Conservation (phyloP, 2,888 invertebrate species). For the Thysanoteuthis rhombus region DNA sequence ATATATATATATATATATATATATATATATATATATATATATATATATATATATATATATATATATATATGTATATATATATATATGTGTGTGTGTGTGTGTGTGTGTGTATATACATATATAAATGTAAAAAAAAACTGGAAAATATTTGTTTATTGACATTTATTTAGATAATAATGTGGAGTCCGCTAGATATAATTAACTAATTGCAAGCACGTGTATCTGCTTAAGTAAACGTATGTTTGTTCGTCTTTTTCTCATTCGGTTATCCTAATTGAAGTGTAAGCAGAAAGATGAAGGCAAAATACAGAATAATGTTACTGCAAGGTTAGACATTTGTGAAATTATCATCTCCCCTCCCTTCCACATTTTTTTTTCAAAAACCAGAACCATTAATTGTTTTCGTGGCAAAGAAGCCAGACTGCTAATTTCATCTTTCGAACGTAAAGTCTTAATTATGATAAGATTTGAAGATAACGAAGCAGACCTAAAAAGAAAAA, state of each 20-base stretch:
- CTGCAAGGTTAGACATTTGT: no score
- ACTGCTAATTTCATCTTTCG: background rate
- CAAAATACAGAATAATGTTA: no score
- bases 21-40: background rate
- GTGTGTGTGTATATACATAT: background rate
- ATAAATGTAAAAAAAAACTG: no score
- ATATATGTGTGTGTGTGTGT: background rate
- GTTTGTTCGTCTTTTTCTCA: no score
- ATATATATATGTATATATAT: background rate
- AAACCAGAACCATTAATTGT: slow-evolving; percentile 12
- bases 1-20: background rate
- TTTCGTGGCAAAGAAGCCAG: background rate
- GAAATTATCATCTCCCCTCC: background rate
- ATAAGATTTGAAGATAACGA: background rate
- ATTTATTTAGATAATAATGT: no score
- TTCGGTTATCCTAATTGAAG: no score
- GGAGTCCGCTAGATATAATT: no score
- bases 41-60: background rate
- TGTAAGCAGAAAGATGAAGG: no score
- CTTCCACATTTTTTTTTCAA: background rate
- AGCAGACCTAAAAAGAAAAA: background rate
- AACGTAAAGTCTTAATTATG: slow-evolving; percentile 12
- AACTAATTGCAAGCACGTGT: no score
- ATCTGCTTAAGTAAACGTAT: background rate
- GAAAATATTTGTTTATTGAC: no score